These are phyloP conservation scores for Homarus gammarus DNA, from an alignment of 2,888 invertebrate species.

Conservation along the genomic window DNA sequence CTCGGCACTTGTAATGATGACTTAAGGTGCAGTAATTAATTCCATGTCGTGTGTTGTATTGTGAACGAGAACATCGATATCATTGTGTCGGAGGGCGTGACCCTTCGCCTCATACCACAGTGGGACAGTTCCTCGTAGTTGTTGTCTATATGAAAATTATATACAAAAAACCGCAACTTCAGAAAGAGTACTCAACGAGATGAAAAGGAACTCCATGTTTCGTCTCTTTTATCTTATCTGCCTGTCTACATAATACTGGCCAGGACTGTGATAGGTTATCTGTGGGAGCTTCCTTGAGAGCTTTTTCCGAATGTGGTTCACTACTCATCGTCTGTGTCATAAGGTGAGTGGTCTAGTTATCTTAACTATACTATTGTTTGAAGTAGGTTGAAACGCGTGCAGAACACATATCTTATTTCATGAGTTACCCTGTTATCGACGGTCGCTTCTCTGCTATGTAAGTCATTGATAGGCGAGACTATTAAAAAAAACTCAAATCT, in stretches of 20 bases:
- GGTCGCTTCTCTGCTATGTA: conserved; percentile 33
- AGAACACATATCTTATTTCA: conserved; percentile 39
- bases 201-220: background rate
- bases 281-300: conserved; percentile 21
- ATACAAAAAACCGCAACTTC: conserved; percentile 4
- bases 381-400: conserved; percentile 63
- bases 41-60: conserved; percentile 19
- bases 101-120: conserved; percentile 52
- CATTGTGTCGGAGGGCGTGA: background rate
- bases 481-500: conserved; percentile 11
- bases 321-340: background rate
- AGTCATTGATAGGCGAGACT: conserved; percentile 15
- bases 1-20: conserved; percentile 10
- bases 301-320: conserved; percentile 29
- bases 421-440: conserved; percentile 24
- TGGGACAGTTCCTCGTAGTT: conserved; percentile 69
- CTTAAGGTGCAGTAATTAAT: conserved; percentile 25
- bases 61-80: conserved; percentile 4
- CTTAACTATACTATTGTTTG: conserved; percentile 19
- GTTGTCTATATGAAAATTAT: conserved; percentile 33
- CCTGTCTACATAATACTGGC: conserved; percentile 11
- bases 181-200: conserved; percentile 20
- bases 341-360: background rate
- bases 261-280: conserved; percentile 29
- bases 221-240: background rate